A percentile compares a stretch with the other conserved stretches of the same genome.
Conservation (phyloP, 2,888 invertebrate species). For the Eugnorisma glareosa region DNA sequence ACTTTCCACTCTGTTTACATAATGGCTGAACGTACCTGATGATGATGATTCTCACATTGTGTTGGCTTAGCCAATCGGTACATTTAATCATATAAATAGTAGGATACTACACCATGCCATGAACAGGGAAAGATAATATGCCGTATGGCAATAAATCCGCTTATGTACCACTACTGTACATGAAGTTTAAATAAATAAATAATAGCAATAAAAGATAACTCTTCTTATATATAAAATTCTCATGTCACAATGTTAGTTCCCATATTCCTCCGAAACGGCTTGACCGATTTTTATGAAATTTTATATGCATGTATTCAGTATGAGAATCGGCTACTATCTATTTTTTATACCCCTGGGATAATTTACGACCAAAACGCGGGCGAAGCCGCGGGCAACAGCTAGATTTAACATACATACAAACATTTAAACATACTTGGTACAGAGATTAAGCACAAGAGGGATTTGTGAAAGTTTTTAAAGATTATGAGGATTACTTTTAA, state of each 20-base stretch:
- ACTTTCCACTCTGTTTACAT: no score
- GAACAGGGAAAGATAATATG: conserved; percentile 10
- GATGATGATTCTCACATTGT: not conserved
- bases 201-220: not conserved
- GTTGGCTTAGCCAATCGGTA: not conserved
- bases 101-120: conserved; percentile 5
- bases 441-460: not conserved
- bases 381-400: no score
- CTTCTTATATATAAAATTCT: no score
- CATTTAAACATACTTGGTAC: not conserved
- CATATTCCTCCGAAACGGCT: no score
- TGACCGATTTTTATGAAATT: no score
- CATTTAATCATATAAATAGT: conserved; percentile 1
- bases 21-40: not conserved
- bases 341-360: no score
- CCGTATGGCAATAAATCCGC: not conserved
- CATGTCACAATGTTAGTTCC: no score
- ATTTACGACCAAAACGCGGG: no score
- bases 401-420: not conserved
- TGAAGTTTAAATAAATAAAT: not conserved
- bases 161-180: not conserved
- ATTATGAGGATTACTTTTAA: not conserved
- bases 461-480: conserved; percentile 8
- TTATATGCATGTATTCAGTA: no score
- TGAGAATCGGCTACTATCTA: no score